phyloP scores from a whole-genome alignment of 2,113 vertebrate species.

The Cephalophus harveyi region DNA sequence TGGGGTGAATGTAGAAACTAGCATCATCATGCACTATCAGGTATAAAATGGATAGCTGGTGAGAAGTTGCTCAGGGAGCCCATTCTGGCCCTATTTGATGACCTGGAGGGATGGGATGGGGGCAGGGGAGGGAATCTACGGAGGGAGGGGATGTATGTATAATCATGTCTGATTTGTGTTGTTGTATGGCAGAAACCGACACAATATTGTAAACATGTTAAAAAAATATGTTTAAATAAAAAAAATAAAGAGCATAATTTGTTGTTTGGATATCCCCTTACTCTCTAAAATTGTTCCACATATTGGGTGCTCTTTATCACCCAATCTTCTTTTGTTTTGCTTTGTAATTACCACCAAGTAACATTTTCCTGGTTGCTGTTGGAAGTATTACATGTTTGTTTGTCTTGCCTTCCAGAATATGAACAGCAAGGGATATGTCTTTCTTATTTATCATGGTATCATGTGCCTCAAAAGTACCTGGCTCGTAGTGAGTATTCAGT shows the following conservation, averaged over 20 bases:
- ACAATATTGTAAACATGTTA: neutral
- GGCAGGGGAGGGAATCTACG: neutral
- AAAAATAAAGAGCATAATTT: neutral
- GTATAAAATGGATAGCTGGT: neutral
- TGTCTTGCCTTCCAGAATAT: neutral
- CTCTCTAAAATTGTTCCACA: neutral
- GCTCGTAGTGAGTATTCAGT: neutral
- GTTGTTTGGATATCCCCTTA: neutral
- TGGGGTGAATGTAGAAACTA: neutral
- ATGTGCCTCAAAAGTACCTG: neutral
- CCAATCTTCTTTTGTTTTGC: neutral
- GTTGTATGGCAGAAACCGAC: neutral
- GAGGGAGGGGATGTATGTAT: neutral
- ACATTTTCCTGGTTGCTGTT: neutral
- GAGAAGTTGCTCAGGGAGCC: neutral
- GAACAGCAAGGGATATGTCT: neutral
- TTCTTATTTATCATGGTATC: neutral
- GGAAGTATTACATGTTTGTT: neutral
- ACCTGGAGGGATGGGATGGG: neutral
- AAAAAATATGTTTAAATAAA: neutral
- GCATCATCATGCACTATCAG: neutral
- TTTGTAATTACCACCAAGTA: neutral
- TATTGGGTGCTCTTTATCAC: neutral
- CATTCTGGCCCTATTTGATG: neutral
- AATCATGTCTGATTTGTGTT: neutral